phyloP scores from a whole-genome alignment of 2,113 vertebrate genomes.

The Parus major region DNA sequence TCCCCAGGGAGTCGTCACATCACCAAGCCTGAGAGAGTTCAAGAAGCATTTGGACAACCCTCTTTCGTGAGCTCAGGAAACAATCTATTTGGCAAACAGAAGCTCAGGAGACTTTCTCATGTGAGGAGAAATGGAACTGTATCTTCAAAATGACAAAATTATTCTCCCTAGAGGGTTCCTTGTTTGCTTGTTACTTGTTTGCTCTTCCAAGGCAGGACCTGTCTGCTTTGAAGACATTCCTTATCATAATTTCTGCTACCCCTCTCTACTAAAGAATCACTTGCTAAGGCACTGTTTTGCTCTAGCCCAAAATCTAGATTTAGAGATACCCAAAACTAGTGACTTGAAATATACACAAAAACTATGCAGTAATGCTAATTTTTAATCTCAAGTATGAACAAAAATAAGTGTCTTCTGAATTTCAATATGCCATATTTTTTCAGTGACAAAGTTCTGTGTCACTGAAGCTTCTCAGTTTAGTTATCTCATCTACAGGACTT shows the following conservation, averaged over 20 bases:
- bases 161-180: not conserved
- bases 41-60: not conserved
- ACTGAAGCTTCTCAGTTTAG: not conserved
- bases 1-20: not conserved
- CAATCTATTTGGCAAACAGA: not conserved
- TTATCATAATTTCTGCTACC: not conserved
- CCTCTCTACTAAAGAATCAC: not conserved
- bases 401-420: not conserved
- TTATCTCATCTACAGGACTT: not conserved
- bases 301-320: not conserved
- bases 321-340: not conserved
- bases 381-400: not conserved
- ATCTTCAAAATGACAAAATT: not conserved
- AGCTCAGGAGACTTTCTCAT: not conserved
- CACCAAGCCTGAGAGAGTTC: not conserved
- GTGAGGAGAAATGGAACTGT: rapidly evolving
- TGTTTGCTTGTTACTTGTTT: not conserved
- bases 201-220: not conserved
- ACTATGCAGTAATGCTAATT: not conserved
- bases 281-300: not conserved
- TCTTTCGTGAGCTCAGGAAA: not conserved
- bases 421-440: not conserved
- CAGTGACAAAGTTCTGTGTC: not conserved
- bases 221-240: not conserved
- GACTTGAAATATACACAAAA: not conserved